phyloP scores from a whole-genome alignment of 2,797 vertebrate genomes.

The Orestias chungarensis region DNA sequence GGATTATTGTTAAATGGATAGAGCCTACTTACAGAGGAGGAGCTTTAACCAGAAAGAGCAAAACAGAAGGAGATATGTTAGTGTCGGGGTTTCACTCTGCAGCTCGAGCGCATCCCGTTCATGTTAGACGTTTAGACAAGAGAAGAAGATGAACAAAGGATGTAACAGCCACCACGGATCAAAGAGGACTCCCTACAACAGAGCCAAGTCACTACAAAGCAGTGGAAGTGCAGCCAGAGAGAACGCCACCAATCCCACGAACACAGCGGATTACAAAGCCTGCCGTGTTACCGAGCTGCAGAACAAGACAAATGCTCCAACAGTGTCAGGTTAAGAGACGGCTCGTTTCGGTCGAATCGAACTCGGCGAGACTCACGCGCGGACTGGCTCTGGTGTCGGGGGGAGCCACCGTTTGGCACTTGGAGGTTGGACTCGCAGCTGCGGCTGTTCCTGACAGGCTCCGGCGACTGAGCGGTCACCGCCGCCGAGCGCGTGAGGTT shows the following conservation, averaged over 20 bases:
- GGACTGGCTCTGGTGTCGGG: constrained; percentile 93
- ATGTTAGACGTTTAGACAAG: constrained; percentile 10
- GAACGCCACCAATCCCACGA: constrained; percentile 23
- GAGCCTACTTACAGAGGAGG: constrained; percentile 15
- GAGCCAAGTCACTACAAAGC: constrained; percentile 59
- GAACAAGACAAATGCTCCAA: constrained; percentile 32
- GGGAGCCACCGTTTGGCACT: constrained; percentile 95
- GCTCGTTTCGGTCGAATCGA: constrained; percentile 1
- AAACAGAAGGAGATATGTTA: constrained; percentile 26
- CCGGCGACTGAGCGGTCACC: constrained; percentile 72
- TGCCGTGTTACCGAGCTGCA: constrained; percentile 20
- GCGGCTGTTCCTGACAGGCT: constrained; percentile 96
- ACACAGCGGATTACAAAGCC: constrained; percentile 39
- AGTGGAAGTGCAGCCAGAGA: constrained; percentile 46
- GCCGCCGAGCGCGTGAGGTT: constrained; percentile 87
- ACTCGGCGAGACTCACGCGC: constrained; percentile 83
- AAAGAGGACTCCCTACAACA: constrained; percentile 45
- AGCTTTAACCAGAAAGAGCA: constrained; percentile 3
- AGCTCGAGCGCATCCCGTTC: constrained; percentile 8
- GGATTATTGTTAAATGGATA: constrained; percentile 54
- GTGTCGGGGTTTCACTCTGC: constrained; percentile 39
- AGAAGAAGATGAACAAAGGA: constrained; percentile 32
- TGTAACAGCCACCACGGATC: constrained; percentile 39
- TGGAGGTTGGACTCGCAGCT: constrained; percentile 96
- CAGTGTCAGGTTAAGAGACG: constrained; percentile 20